A percentile compares a stretch with the other conserved stretches of the same genome.
Evolutionary conservation across 2,797 vertebrate genomes (phyloP).

Genomic region (Valencia hispanica): DNA sequence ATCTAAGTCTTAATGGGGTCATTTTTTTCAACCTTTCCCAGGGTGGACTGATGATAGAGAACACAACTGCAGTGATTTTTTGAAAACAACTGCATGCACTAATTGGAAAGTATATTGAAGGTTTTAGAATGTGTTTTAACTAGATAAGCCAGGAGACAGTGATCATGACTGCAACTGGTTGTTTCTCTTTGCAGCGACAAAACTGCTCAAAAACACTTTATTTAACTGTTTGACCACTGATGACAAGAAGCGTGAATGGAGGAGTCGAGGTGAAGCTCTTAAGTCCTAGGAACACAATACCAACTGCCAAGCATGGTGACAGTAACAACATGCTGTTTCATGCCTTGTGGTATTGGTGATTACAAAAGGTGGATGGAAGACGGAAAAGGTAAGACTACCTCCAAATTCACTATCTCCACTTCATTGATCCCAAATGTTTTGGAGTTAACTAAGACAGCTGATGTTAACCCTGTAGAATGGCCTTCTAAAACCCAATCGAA

Average conservation of each 20-base stretch:
- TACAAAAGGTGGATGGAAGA: neutral
- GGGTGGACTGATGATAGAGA: neutral
- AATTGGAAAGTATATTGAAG: neutral
- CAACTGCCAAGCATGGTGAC: neutral
- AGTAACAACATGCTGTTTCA: neutral
- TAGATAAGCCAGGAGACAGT: neutral
- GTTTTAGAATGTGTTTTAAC: neutral
- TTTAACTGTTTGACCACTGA: neutral
- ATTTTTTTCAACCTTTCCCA: neutral
- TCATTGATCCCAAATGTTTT: neutral
- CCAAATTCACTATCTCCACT: neutral
- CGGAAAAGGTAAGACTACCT: neutral
- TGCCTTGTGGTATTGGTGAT: neutral
- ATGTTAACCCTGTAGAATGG: neutral
- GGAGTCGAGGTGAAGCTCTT: neutral
- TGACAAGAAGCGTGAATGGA: neutral
- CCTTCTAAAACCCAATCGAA: neutral
- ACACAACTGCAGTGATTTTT: neutral
- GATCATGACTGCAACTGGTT: neutral
- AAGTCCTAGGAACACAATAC: neutral
- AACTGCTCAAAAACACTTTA: no score
- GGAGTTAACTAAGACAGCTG: neutral
- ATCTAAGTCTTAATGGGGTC: neutral
- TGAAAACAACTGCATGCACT: neutral
- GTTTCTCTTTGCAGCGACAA: neutral